A percentile compares a stretch with the other conserved stretches of the same genome.
Conservation (phyloP, 2,797 vertebrate genomes). For the Gobio occitaniae region DNA sequence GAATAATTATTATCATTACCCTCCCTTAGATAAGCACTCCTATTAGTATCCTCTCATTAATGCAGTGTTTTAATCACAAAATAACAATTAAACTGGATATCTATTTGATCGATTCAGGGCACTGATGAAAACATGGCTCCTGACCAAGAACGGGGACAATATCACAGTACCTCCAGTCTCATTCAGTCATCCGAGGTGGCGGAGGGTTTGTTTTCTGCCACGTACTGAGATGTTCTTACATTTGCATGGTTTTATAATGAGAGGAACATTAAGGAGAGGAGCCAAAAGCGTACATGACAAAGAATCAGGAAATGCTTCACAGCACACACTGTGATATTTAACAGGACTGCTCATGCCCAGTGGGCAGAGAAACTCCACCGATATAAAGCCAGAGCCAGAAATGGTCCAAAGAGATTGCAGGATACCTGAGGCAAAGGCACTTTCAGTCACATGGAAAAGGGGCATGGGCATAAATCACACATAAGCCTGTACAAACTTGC, state of each 20-base stretch:
- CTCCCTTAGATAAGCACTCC: conserved; percentile 40
- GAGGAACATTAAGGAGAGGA: conserved; percentile 24
- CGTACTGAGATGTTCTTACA: conserved; percentile 31
- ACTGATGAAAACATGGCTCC: conserved; percentile 35
- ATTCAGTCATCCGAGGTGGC: conserved; percentile 6
- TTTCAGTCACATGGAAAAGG: conserved; percentile 26
- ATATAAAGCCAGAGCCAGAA: background rate
- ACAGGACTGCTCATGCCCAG: conserved; percentile 16
- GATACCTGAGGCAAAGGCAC: conserved; percentile 20
- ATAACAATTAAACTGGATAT: conserved; percentile 49
- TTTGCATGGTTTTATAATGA: background rate
- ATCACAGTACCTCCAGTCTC: background rate
- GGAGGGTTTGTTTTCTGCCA: conserved; percentile 27
- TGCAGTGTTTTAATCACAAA: conserved; percentile 45
- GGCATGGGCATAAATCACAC: conserved; percentile 30
- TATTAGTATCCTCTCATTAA: conserved; percentile 51
- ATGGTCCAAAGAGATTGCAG: conserved; percentile 21
- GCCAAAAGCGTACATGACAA: conserved; percentile 5
- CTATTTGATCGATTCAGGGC: conserved; percentile 33
- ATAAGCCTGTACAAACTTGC: conserved; percentile 31
- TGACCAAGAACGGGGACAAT: conserved; percentile 34
- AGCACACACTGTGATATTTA: conserved; percentile 32
- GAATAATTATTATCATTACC: conserved; percentile 56
- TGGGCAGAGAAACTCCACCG: conserved; percentile 7
- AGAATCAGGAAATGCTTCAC: conserved; percentile 32